Evolutionary conservation across 1,140 invertebrate species (phyloP).

Genomic region (Cecropterus lyciades): DNA sequence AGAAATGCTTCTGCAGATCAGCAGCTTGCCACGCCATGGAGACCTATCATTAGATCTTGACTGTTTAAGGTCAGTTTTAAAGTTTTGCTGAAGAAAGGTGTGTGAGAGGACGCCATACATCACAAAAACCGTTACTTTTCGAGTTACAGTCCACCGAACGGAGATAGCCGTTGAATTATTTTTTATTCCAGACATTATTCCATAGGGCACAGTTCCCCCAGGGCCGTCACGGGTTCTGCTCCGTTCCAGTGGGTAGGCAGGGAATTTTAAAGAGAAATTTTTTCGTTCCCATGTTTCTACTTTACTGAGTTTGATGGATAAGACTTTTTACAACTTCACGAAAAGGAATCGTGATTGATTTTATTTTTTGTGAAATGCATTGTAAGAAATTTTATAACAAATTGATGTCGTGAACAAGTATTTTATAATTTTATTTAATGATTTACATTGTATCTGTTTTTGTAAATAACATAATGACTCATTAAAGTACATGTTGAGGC

Average conservation of each 20-base stretch:
- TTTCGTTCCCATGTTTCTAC: conserved; percentile 34
- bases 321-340: background rate
- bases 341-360: conserved; percentile 5
- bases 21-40: too few relatives aligned
- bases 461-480: conserved; percentile 1
- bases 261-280: conserved; percentile 53
- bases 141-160: conserved; percentile 12
- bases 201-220: conserved; percentile 56
- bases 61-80: too few relatives aligned
- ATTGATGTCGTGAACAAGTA: too few relatives aligned
- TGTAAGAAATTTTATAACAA: too few relatives aligned
- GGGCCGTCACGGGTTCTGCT: conserved; percentile 53
- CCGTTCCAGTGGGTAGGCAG: conserved; percentile 49
- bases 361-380: background rate
- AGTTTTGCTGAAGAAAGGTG: background rate
- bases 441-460: background rate
- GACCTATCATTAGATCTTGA: too few relatives aligned
- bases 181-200: conserved; percentile 34
- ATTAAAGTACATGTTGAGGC: background rate
- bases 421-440: too few relatives aligned
- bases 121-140: conserved; percentile 19
- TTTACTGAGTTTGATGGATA: conserved; percentile 2
- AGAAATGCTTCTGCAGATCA: too few relatives aligned
- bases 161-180: conserved; percentile 20
- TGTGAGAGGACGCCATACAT: background rate